Conservation (phyloP, 2,113 vertebrate genomes). For the Caloenas nicobarica region DNA sequence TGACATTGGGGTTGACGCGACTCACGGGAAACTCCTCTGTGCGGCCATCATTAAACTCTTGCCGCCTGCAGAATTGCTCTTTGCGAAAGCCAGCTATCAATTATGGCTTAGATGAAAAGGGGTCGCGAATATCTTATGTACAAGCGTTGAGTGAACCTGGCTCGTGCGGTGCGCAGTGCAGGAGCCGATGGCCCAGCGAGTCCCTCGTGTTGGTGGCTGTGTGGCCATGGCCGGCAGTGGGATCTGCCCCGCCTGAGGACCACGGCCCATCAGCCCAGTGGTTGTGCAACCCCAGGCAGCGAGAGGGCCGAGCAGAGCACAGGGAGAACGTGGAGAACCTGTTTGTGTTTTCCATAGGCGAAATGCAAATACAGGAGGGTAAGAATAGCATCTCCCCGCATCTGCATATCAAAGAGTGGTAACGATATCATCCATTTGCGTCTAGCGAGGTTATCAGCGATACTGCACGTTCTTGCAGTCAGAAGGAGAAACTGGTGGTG, state of each 20-base stretch:
- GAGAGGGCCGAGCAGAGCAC: not conserved
- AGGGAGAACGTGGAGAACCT: not conserved
- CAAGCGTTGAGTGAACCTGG: rapidly evolving
- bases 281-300: not conserved
- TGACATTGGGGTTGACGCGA: not conserved
- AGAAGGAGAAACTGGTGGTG: not conserved
- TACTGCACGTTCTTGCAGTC: not conserved
- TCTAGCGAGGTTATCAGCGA: not conserved
- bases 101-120: not conserved
- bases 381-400: not conserved
- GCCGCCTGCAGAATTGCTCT: not conserved
- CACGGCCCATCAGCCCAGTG: rapidly evolving
- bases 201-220: rapidly evolving
- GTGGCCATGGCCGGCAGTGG: rapidly evolving
- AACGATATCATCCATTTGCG: not conserved
- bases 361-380: not conserved
- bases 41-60: rapidly evolving
- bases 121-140: not conserved
- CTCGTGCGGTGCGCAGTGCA: rapidly evolving
- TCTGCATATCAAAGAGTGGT: constrained; percentile 9
- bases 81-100: not conserved
- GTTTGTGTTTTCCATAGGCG: not conserved
- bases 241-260: not conserved
- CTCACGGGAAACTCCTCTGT: not conserved
- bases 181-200: rapidly evolving